Evolutionary conservation across 2,888 invertebrate genomes (phyloP).

Genomic region (Acleris holmiana): DNA sequence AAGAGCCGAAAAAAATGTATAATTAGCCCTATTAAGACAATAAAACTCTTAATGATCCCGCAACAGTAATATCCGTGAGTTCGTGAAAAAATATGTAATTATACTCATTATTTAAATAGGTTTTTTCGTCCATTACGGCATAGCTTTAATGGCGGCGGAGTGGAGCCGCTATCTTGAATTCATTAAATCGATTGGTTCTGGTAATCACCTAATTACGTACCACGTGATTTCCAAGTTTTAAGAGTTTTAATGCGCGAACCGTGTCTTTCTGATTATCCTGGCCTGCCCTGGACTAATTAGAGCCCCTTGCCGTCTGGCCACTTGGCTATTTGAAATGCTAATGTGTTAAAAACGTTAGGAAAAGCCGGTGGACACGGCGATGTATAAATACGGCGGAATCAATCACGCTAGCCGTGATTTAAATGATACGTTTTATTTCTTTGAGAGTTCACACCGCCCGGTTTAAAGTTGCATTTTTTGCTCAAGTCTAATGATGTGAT

Average conservation of each 20-base stretch:
- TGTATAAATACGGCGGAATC: slow-evolving; percentile 27
- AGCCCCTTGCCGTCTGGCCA: slow-evolving; percentile 46
- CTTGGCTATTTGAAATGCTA: slow-evolving; percentile 51
- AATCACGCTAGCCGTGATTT: slow-evolving; percentile 25
- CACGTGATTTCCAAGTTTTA: slow-evolving; percentile 73
- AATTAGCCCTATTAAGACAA: slow-evolving; percentile 84
- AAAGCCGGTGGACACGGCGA: slow-evolving; percentile 13
- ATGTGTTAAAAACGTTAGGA: slow-evolving; percentile 50
- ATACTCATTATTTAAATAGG: slow-evolving; percentile 84
- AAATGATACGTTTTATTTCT: slow-evolving; percentile 21
- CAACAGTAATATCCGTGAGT: slow-evolving; percentile 81
- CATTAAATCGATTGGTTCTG: slow-evolving; percentile 84
- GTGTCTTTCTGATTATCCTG: slow-evolving; percentile 77
- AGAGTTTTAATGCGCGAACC: slow-evolving; percentile 82
- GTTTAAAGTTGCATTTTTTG: slow-evolving; percentile 19
- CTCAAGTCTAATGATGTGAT: slow-evolving; percentile 11
- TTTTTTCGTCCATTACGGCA: slow-evolving; percentile 78
- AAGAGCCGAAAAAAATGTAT: slow-evolving; percentile 83
- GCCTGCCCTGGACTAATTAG: slow-evolving; percentile 73
- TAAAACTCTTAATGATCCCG: slow-evolving; percentile 84
- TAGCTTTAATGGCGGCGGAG: slow-evolving; percentile 76
- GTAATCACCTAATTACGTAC: slow-evolving; percentile 82
- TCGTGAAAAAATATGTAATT: slow-evolving; percentile 83
- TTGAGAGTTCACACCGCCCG: slow-evolving; percentile 5
- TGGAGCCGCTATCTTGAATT: slow-evolving; percentile 78